A percentile compares a stretch with the other conserved stretches of the same genome.
These are phyloP conservation scores for Chromoteleia sp. DNA, from an alignment of 2,888 invertebrate genomes.

Conservation along the genomic window DNA sequence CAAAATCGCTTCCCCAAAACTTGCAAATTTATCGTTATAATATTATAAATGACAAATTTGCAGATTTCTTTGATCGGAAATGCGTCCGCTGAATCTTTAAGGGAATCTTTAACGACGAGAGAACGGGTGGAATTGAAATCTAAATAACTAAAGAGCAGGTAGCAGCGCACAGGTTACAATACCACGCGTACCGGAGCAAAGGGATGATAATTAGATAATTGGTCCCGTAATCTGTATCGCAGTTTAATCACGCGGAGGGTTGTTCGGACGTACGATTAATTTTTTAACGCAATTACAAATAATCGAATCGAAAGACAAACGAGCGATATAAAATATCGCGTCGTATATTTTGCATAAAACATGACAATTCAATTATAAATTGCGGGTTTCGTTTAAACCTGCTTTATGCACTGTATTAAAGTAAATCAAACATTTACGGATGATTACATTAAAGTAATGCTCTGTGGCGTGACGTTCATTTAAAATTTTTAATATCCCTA, in stretches of 20 bases:
- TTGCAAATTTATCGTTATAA: too few relatives aligned
- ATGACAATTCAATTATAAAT: slow-evolving; percentile 22
- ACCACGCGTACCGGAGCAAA: slow-evolving; percentile 22
- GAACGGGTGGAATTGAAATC: slow-evolving; percentile 36
- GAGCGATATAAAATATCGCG: background rate
- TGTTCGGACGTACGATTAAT: slow-evolving; percentile 29
- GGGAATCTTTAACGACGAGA: slow-evolving; percentile 1
- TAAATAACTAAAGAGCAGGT: slow-evolving; percentile 51
- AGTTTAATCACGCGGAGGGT: slow-evolving; percentile 41
- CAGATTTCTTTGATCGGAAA: slow-evolving; percentile 5
- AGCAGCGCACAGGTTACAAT: slow-evolving; percentile 35
- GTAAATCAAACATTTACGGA: slow-evolving; percentile 21
- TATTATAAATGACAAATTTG: too few relatives aligned
- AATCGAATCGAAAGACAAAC: background rate
- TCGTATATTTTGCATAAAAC: background rate
- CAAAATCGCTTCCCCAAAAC: too few relatives aligned
- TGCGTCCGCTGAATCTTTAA: background rate
- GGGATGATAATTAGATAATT: slow-evolving; percentile 56
- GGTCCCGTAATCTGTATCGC: slow-evolving; percentile 33
- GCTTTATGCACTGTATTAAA: slow-evolving; percentile 7
- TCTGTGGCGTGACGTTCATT: background rate
- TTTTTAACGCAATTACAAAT: slow-evolving; percentile 20
- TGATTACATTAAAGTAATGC: background rate
- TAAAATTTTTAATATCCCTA: slow-evolving; percentile 29
- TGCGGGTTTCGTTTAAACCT: slow-evolving; percentile 3